These are phyloP conservation scores for Dasyurus viverrinus DNA, from an alignment of 2,113 vertebrate genomes.

Conservation along the genomic window DNA sequence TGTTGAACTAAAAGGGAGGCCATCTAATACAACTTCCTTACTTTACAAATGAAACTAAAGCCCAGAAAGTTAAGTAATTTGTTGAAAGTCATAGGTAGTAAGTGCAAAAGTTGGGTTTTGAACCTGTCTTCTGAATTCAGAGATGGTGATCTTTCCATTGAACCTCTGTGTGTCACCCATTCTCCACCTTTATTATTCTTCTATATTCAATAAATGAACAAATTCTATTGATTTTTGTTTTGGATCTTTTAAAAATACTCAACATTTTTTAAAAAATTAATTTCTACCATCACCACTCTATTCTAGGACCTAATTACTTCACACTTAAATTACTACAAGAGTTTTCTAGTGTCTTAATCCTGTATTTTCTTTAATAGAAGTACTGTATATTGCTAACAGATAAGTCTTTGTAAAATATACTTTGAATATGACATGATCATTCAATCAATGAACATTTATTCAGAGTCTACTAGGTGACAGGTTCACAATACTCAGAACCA, in stretches of 20 bases:
- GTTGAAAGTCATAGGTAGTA: neutral
- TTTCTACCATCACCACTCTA: neutral
- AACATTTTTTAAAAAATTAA: neutral
- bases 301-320: neutral
- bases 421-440: neutral
- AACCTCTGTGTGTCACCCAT: neutral
- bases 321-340: neutral
- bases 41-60: neutral
- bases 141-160: neutral
- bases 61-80: neutral
- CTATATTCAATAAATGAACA: neutral
- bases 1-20: neutral
- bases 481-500: neutral
- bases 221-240: neutral
- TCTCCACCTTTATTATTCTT: neutral
- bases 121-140: conserved; percentile 11
- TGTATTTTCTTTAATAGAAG: neutral
- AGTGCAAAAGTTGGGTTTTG: neutral
- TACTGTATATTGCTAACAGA: neutral
- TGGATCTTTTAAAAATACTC: neutral
- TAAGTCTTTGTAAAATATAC: neutral
- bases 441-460: neutral
- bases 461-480: neutral
- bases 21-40: neutral
- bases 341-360: neutral